Evolutionary conservation across 2,888 invertebrate species (phyloP).

Genomic region (Drosophila aldrichi): DNA sequence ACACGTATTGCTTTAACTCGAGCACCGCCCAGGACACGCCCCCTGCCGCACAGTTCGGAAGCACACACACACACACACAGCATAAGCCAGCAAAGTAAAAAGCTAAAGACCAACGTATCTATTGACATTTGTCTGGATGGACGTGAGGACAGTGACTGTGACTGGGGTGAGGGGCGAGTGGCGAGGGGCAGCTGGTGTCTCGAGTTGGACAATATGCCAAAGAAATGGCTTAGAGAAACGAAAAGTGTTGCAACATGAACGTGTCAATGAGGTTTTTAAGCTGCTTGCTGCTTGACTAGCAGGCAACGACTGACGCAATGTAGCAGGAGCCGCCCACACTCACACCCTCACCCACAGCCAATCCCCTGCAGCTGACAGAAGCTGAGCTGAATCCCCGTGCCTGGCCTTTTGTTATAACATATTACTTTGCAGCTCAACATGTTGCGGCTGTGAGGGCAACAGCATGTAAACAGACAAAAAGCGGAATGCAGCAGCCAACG

Average conservation of each 20-base stretch:
- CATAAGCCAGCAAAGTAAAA: conserved; percentile 32
- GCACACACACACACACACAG: conserved; percentile 42
- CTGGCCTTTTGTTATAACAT: conserved; percentile 62
- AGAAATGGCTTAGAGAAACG: conserved; percentile 58
- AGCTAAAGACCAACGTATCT: conserved; percentile 46
- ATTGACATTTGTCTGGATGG: conserved; percentile 60
- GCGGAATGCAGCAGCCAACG: conserved; percentile 46
- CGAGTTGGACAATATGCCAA: conserved; percentile 38
- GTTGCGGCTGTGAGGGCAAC: conserved; percentile 65
- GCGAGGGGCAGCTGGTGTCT: not conserved
- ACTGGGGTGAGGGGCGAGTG: too few relatives aligned
- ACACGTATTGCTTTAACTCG: conserved; percentile 16
- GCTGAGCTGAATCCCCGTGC: conserved; percentile 31
- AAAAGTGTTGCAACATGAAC: conserved; percentile 68
- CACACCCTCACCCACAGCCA: not conserved
- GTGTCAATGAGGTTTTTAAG: conserved; percentile 78
- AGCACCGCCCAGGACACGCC: not conserved
- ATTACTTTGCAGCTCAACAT: conserved; percentile 63
- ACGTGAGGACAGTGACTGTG: not conserved
- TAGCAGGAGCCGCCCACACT: not conserved
- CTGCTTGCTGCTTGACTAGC: conserved; percentile 41
- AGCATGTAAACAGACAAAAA: conserved; percentile 66
- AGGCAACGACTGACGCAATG: conserved; percentile 32
- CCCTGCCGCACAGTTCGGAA: not conserved
- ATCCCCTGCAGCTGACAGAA: conserved; percentile 4